Percentiles rank a stretch among this genome's conserved stretches.
phyloP scores from a whole-genome alignment of 2,888 invertebrate genomes.

The Eustalomyia histrio region DNA sequence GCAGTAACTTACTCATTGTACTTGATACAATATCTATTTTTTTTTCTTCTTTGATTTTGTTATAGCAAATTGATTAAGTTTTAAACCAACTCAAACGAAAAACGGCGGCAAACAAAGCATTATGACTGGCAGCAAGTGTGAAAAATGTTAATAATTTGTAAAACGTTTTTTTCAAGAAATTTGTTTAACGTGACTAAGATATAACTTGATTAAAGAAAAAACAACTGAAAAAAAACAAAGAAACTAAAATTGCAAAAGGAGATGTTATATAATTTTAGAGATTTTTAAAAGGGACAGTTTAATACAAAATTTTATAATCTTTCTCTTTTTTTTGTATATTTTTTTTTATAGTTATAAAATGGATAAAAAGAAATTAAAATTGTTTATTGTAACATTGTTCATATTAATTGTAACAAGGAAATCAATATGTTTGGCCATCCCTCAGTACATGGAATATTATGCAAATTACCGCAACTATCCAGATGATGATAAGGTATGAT shows the following conservation, averaged over 20 bases:
- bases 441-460: slow-evolving; percentile 74
- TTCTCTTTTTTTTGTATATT: slow-evolving; percentile 36
- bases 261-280: slow-evolving; percentile 30
- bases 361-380: slow-evolving; percentile 63
- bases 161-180: slow-evolving; percentile 55
- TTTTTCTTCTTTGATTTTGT: neutral
- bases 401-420: slow-evolving; percentile 44
- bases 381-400: slow-evolving; percentile 40
- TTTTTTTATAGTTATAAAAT: slow-evolving; percentile 65
- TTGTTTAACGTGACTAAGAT: slow-evolving; percentile 60
- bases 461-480: slow-evolving; percentile 74
- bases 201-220: slow-evolving; percentile 24
- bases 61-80: slow-evolving; percentile 57
- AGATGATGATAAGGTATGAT: slow-evolving; percentile 74
- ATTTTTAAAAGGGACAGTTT: slow-evolving; percentile 39
- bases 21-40: slow-evolving; percentile 9
- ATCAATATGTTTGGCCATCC: slow-evolving; percentile 55
- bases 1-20: slow-evolving; percentile 14
- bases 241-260: neutral
- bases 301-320: slow-evolving; percentile 24
- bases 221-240: slow-evolving; percentile 8
- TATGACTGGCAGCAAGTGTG: slow-evolving; percentile 59
- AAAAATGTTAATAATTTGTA: slow-evolving; percentile 63
- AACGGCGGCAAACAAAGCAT: slow-evolving; percentile 22
- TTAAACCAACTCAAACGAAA: slow-evolving; percentile 10